Conservation (phyloP, 2,113 vertebrate species). For the Pedionomus torquatus region DNA sequence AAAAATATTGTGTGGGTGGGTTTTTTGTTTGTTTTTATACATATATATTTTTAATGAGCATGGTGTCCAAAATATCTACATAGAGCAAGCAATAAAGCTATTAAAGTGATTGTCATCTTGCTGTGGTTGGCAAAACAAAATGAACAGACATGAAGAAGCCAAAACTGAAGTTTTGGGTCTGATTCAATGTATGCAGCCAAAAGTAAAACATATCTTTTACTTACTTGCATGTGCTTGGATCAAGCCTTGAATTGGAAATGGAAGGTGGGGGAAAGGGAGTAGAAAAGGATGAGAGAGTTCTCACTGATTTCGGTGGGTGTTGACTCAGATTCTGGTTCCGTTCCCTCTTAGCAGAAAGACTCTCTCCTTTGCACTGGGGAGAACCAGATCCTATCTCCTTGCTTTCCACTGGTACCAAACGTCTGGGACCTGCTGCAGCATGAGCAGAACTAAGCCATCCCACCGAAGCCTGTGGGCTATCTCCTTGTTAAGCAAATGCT, state of each 20-base stretch:
- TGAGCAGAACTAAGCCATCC: background rate
- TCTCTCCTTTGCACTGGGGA: background rate
- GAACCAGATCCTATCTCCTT: background rate
- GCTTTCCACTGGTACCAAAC: background rate
- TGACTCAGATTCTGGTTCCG: background rate
- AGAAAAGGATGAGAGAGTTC: background rate
- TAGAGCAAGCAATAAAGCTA: background rate
- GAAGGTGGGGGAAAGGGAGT: background rate
- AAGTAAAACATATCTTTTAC: background rate
- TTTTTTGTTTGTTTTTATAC: background rate
- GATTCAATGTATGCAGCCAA: background rate
- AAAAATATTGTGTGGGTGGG: background rate
- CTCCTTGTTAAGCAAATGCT: background rate
- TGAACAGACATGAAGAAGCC: background rate
- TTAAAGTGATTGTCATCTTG: background rate
- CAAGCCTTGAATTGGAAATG: background rate
- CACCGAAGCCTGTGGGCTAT: background rate
- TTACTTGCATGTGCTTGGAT: background rate
- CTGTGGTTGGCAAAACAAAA: background rate
- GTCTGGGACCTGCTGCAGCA: background rate
- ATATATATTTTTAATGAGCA: background rate
- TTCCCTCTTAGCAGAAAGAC: background rate
- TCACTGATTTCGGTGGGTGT: background rate
- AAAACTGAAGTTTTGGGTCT: background rate
- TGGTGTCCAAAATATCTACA: background rate